Percentiles rank a stretch among this genome's conserved stretches.
Evolutionary conservation across 2,113 vertebrate genomes (phyloP).

Genomic region (Syngnathus floridae): DNA sequence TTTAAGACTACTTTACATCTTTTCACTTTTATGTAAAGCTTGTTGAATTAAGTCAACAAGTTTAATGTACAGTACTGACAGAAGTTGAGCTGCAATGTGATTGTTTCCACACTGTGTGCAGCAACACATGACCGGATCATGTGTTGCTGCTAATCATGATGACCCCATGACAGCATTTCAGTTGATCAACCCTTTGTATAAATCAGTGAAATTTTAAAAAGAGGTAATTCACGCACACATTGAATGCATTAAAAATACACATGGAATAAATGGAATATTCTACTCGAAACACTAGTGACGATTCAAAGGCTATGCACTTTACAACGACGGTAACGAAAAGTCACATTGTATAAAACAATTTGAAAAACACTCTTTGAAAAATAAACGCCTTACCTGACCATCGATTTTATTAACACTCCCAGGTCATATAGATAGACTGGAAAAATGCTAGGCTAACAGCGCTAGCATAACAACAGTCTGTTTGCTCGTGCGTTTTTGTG

Average conservation of each 20-base stretch:
- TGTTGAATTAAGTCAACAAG: too few relatives aligned
- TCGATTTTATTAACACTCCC: slow-evolving; percentile 18
- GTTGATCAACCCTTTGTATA: not conserved
- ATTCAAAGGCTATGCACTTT: not conserved
- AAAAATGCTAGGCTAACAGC: not conserved
- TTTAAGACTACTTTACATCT: too few relatives aligned
- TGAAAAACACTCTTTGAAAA: not conserved
- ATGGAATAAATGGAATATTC: not conserved
- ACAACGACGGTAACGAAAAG: not conserved
- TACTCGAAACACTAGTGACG: not conserved
- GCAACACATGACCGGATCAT: too few relatives aligned
- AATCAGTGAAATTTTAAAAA: not conserved
- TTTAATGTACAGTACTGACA: too few relatives aligned
- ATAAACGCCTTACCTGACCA: slow-evolving; percentile 58
- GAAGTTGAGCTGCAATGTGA: too few relatives aligned
- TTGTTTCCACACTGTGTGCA: slow-evolving; percentile 16
- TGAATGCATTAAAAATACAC: not conserved
- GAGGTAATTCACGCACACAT: not conserved
- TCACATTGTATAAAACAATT: not conserved
- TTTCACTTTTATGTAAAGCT: too few relatives aligned
- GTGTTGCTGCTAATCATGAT: too few relatives aligned
- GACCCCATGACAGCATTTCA: not conserved
- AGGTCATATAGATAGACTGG: not conserved
- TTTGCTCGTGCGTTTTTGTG: slow-evolving; percentile 40
- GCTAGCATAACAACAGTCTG: slow-evolving; percentile 31